Base-by-base conservation (phyloP, 2,797 vertebrate species). In the Sebastes baramenuke region DNA sequence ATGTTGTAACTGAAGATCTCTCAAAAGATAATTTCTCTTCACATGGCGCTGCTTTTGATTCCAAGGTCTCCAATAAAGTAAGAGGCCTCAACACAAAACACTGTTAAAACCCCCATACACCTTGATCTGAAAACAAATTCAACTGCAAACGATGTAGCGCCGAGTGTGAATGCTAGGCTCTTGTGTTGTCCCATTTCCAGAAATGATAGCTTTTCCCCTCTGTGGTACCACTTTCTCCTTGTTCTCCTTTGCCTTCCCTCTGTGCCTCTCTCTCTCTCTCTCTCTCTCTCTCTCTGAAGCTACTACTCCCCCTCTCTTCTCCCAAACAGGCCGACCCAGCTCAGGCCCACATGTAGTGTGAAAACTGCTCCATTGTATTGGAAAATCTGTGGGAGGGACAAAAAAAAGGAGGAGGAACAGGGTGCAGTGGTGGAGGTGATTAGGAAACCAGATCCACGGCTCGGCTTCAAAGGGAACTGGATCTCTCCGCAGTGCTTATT, bases 391-490 rank as follows among this genome's bases (percentile, higher is more conserved):
- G 88, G 90, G 88, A 87, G 89, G 91, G 89, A 89, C 90, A 91
- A 81, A 83, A 49, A 49, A 49, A 49, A 8, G 87, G 86, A 79
- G 85, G 80, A 79, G 86, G 72, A 89, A 90, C 70, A 84, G 84
- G 87, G 89, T 87, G 89, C 87, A 84, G 85, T 59, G 86, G 79
- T 91, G 84, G 76, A 89, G 90, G 89, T 93, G 91, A 95, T 95
- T 95, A 94, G 92, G 92, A 94, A 95, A 95, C 92, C 94, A 95
- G 94, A 95, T 92, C 95, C 90, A 90, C 69, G 76, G 82, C 89
- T 89, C 46, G 24, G 82, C 91, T 93, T 95, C 92, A 95, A 94
- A 94, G 85, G 82, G 82, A 94, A 90, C 89, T 82, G 84, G 91
- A 95, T 95, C 91, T 91, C 89, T 93, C 93, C 87, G 93, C 92